Evolutionary conservation across 2,797 vertebrate species (phyloP), one percentile per base, ranked within the genome.

Genomic region (Borostomias antarcticus): DNA sequence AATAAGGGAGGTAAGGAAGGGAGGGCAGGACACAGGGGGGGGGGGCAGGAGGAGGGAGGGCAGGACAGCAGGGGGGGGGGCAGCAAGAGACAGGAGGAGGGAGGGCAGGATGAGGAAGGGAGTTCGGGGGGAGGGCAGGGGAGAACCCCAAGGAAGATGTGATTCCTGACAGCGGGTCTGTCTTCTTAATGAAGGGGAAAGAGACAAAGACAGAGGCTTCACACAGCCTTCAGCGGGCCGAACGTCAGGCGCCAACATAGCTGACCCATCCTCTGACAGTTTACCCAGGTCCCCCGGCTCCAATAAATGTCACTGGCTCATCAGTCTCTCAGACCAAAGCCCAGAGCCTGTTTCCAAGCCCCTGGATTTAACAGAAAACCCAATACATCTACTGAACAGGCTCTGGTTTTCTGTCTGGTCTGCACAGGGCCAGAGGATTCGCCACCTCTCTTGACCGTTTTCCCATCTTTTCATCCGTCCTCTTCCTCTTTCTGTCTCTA

Each of bases 271-370:
- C 52, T 67, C 75, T 83, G 81, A 83, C 81, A 82, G 79, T 74
- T 75, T 65, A 70, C 78, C 78, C 71, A 58, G 77, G 67, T 86
- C 86, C 80, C 76, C 67, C 58, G 76, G 74, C 80, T 77, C 82
- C 77, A 84, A 82, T 86, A 86, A 88, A 88, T 85, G 83, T 89
- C 86, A 82, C 70, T 70, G 62, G 64, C 67, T 77, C 71, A 85
- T 87, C 82, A 79, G n/a, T n/a, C 78, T 81, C 77, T 78, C 64
- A 28, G 75, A 82, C 78, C 72, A 15, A 68, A 60, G 58, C 62
- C 74, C 75, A 72, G 74, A n/a, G n/a, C n/a, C n/a, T n/a, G n/a
- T n/a, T 82, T 68, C 64, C 43, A 45, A 67, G 74, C 53, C 62
- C 62, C 58, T n/a, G 40, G 70, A 70, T 62, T 69, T 75, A 75